Percentiles rank a stretch among this genome's conserved stretches.
Conservation (phyloP, 1,140 invertebrate genomes). For the Heliothis virescens region DNA sequence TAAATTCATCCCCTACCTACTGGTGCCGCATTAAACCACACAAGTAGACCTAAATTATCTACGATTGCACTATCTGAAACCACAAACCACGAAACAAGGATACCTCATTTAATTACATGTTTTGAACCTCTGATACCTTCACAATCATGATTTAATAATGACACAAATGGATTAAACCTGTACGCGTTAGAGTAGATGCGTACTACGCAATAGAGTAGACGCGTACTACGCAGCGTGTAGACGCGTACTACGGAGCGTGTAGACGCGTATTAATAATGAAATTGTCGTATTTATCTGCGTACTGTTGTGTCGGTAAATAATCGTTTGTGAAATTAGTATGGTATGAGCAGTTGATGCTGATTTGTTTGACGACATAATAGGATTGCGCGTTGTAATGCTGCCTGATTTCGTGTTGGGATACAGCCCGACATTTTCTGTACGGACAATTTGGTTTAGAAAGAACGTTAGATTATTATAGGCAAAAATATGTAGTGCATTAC, state of each 20-base stretch:
- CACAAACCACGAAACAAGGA: constrained; percentile 53
- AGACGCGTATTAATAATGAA: constrained; percentile 61
- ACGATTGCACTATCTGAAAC: constrained; percentile 15
- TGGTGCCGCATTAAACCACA: not conserved
- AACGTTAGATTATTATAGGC: no score
- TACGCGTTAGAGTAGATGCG: constrained; percentile 53
- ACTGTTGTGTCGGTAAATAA: constrained; percentile 36
- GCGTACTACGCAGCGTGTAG: constrained; percentile 25
- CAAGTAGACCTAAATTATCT: constrained; percentile 23
- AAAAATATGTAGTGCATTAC: no score
- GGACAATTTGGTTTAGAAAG: not conserved
- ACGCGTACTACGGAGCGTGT: no score
- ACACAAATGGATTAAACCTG: constrained; percentile 68
- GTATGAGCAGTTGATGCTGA: constrained; percentile 8
- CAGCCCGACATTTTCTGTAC: not conserved
- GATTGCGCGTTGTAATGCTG: not conserved
- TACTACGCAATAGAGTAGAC: constrained; percentile 32
- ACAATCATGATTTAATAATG: constrained; percentile 71
- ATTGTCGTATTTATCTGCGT: constrained; percentile 49
- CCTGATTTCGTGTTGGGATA: constrained; percentile 2
- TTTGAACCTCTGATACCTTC: constrained; percentile 44
- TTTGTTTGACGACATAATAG: constrained; percentile 21
- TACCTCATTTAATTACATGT: constrained; percentile 61
- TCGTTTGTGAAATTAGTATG: constrained; percentile 37
- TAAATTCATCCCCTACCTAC: not conserved